Evolutionary conservation across 2,888 invertebrate genomes (phyloP).

Genomic region (Epirrhoe tristata): DNA sequence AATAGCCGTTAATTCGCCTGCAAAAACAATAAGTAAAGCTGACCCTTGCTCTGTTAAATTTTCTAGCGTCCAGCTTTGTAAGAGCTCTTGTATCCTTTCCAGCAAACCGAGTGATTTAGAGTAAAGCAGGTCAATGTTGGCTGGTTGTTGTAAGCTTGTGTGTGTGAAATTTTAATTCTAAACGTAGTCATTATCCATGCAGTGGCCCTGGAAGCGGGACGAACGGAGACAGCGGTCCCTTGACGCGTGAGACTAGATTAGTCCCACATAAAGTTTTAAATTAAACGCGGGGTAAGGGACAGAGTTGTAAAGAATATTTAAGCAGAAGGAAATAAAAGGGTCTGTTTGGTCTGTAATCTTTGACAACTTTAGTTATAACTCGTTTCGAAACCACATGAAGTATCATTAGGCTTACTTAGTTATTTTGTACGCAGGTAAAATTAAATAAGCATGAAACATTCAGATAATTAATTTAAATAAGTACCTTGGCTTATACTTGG

Average conservation of each 20-base stretch:
- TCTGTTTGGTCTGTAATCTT: conserved; percentile 1
- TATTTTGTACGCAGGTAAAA: neutral
- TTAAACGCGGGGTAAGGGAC: conserved; percentile 55
- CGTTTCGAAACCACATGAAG: neutral
- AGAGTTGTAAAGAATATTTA: conserved; percentile 9
- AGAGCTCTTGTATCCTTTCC: conserved; percentile 53
- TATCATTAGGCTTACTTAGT: neutral
- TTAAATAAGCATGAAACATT: too few species aligned
- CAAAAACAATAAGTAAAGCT: conserved; percentile 60
- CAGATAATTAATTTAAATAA: too few species aligned
- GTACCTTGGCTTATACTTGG: too few species aligned
- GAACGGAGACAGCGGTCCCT: conserved; percentile 57
- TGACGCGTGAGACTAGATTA: conserved; percentile 65
- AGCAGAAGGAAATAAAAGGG: conserved; percentile 38
- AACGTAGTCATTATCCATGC: conserved; percentile 67
- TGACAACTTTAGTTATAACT: neutral
- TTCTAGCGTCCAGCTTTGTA: conserved; percentile 31
- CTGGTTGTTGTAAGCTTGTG: conserved; percentile 42
- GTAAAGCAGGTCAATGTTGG: conserved; percentile 35
- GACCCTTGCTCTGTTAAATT: conserved; percentile 47
- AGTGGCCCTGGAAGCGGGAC: conserved; percentile 53
- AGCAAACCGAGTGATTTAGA: conserved; percentile 26
- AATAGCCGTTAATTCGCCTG: conserved; percentile 53
- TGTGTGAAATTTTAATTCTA: conserved; percentile 64
- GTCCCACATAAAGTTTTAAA: conserved; percentile 72